Base-by-base conservation (phyloP, 2,888 invertebrate genomes). In the Sphaeridia pumilis region DNA sequence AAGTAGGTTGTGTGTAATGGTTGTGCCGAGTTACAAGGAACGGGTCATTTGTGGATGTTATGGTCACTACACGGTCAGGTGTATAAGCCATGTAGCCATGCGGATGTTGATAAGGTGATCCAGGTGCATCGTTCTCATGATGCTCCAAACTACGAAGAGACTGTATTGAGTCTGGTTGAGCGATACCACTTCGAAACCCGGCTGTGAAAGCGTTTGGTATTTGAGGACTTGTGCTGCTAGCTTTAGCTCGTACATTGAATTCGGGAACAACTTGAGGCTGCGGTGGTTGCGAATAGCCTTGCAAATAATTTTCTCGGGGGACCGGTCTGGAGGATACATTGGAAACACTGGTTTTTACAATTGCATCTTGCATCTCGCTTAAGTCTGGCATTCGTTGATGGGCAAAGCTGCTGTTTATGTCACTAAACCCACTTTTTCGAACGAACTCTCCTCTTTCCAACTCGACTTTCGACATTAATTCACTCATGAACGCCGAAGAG, bases 1-100 rank as follows among this genome's bases (percentile, higher is more conserved):
- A 46, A 20, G 46, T 24, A n/a, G 51, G 47, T 26, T 56, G 56
- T 26, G 31, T 49, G 31, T 41, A 53, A 26, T 52, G 56, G 46
- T 46, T 52, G 50, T 52, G 50, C 26, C 42, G 46, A 20, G 26
- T 46, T 24, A 43, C 52, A 10, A 38, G 24, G 38, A 50, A 51
- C 21, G 55, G 51, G 36, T 55, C 51, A 42, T 51, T 46, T 14
- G 22, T 20, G 3, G 45, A 31, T 4, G 49, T 24, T 17, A 52
- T 46, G 12, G 44, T 24, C 5, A 25, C 3, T 3, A 31, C 12
- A 4, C 14, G 20, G 7, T 55, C 55, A n/a, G 55, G 51, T 22
- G 46, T 43, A 20, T 55, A 55, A 42, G 49, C 49, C 3, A 54
- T 24, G 46, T 49, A 49, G n/a, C 26, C 20, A 21, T 46, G 46